Evolutionary conservation across 2,113 vertebrate genomes (phyloP).

Genomic region (Ovis canadensis): DNA sequence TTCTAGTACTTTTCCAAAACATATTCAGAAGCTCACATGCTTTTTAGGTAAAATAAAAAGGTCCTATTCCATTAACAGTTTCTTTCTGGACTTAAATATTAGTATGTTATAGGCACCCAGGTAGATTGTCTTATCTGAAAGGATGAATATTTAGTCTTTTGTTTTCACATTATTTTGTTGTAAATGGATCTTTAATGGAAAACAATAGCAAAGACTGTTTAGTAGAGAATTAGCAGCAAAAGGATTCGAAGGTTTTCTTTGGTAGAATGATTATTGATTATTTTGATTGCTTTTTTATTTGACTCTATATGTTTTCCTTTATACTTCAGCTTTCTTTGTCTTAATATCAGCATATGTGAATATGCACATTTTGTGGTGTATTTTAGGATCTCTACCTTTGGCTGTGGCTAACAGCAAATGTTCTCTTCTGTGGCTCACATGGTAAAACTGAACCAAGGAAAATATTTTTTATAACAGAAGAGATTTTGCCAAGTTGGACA

Average conservation of each 20-base stretch:
- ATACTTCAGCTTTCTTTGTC: neutral
- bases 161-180: slow-evolving; percentile 32
- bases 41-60: neutral
- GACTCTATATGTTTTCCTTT: neutral
- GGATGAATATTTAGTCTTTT: slow-evolving; percentile 24
- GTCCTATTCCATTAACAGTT: slow-evolving; percentile 4
- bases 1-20: slow-evolving; percentile 28
- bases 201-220: neutral
- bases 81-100: slow-evolving; percentile 27
- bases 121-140: neutral
- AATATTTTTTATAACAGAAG: neutral
- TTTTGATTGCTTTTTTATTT: neutral
- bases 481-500: slow-evolving; percentile 12
- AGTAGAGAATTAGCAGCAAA: slow-evolving; percentile 13
- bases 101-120: neutral
- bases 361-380: neutral
- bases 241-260: slow-evolving; percentile 31
- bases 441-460: slow-evolving; percentile 33
- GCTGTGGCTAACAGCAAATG: neutral
- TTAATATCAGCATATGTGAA: neutral
- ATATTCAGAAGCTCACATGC: slow-evolving; percentile 11
- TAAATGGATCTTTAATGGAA: slow-evolving; percentile 3
- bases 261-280: slow-evolving; percentile 13
- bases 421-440: neutral
- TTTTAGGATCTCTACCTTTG: slow-evolving; percentile 27